These are phyloP conservation scores for Gobionotothen gibberifrons DNA, from an alignment of 2,797 vertebrate species.

Conservation along the genomic window DNA sequence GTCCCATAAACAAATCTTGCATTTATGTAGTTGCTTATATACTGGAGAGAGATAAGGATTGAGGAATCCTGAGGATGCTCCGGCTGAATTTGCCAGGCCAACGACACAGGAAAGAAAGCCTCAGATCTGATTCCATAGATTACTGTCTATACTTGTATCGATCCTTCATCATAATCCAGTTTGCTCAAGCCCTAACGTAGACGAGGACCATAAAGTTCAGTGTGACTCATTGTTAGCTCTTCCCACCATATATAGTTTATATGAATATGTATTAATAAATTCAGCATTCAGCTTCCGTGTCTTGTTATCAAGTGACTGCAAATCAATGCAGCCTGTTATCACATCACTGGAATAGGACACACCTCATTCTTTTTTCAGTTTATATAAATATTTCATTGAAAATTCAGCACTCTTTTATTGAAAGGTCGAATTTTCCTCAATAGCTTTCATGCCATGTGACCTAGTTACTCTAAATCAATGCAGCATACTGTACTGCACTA, in stretches of 20 bases:
- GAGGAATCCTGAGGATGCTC: not conserved
- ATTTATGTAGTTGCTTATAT: not conserved
- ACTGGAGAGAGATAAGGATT: not conserved
- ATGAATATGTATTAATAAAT: too few species aligned
- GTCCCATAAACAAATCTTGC: not conserved
- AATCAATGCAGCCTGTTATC: too few species aligned
- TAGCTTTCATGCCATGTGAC: too few species aligned
- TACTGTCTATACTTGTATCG: conserved; percentile 51
- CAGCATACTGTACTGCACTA: too few species aligned
- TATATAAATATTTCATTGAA: too few species aligned
- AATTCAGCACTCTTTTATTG: too few species aligned
- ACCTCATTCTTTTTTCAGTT: too few species aligned
- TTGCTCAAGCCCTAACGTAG: conserved; percentile 51
- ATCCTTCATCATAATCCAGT: conserved; percentile 42
- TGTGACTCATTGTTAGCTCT: conserved; percentile 64
- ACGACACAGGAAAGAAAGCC: conserved; percentile 21
- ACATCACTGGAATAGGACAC: too few species aligned
- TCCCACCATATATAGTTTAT: not conserved
- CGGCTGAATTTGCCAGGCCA: conserved; percentile 18
- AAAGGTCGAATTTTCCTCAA: too few species aligned
- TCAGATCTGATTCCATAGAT: conserved; percentile 41
- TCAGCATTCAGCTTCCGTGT: too few species aligned
- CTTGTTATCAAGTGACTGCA: too few species aligned
- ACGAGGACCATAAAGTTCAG: conserved; percentile 26
- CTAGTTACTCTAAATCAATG: too few species aligned